Percentiles rank a stretch among this genome's conserved stretches.
Conservation (phyloP, 2,113 vertebrate species). For the Alethe castanea region DNA sequence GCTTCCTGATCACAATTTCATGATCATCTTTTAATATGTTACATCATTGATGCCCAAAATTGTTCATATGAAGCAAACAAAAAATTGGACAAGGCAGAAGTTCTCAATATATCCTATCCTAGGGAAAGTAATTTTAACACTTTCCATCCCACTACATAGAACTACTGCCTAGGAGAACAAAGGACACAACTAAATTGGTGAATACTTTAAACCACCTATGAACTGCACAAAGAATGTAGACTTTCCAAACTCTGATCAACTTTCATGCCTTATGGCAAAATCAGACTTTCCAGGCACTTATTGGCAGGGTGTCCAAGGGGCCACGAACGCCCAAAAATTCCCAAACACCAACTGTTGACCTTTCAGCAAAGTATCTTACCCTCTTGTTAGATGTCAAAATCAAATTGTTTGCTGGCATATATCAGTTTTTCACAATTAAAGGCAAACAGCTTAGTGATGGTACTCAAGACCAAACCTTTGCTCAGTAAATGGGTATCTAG, state of each 20-base stretch:
- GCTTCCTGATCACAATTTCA: slow-evolving; percentile 40
- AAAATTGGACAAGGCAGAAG: neutral
- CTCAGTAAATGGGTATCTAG: neutral
- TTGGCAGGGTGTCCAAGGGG: neutral
- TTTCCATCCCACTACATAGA: neutral
- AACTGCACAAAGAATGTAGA: neutral
- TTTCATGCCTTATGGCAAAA: neutral
- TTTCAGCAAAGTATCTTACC: neutral
- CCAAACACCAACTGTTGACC: neutral
- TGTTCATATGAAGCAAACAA: neutral
- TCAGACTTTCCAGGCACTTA: neutral
- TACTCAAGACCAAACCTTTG: neutral
- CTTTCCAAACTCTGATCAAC: neutral
- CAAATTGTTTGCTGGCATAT: neutral
- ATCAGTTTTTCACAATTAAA: neutral
- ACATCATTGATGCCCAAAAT: neutral
- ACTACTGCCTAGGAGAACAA: neutral
- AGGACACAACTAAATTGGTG: neutral
- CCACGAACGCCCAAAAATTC: neutral
- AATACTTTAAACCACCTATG: neutral
- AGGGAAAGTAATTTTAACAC: neutral
- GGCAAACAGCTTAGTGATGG: neutral
- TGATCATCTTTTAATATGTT: slow-evolving; percentile 42
- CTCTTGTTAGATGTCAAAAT: neutral
- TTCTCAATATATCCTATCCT: neutral